A percentile compares a stretch with the other conserved stretches of the same genome.
These are phyloP conservation scores for Platanista minor DNA, from an alignment of 2,113 vertebrate species.

Conservation along the genomic window DNA sequence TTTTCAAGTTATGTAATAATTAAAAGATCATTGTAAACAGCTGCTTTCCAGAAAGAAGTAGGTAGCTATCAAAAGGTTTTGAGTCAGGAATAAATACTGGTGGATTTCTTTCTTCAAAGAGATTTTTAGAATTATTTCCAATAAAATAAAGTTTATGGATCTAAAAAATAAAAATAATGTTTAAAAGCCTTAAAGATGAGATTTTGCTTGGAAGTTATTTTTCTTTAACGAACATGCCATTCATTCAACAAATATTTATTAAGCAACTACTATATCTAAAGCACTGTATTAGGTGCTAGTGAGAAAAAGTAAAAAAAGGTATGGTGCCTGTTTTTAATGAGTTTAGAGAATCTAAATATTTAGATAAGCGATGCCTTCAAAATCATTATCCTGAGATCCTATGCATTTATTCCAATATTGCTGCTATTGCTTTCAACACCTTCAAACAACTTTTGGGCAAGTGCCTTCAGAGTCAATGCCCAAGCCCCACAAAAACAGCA, in stretches of 20 bases:
- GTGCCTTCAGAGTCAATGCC: background rate
- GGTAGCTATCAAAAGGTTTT: slow-evolving; percentile 4
- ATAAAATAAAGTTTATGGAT: background rate
- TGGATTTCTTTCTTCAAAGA: slow-evolving; percentile 27
- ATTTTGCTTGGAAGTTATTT: slow-evolving; percentile 32
- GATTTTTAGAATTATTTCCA: slow-evolving; percentile 22
- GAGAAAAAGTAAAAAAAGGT: background rate
- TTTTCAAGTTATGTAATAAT: slow-evolving; percentile 44
- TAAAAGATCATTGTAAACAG: background rate
- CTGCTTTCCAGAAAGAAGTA: slow-evolving; percentile 17
- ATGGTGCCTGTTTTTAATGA: background rate
- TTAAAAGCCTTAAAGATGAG: background rate
- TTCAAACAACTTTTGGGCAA: background rate
- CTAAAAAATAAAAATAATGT: slow-evolving; percentile 1
- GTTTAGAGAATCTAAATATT: background rate
- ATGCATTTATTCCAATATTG: background rate
- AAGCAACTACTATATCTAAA: background rate
- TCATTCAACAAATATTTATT: slow-evolving; percentile 4
- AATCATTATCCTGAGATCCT: background rate
- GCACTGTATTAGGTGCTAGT: background rate
- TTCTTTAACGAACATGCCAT: background rate
- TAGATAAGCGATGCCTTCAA: background rate
- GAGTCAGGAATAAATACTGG: slow-evolving; percentile 27
- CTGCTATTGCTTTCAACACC: background rate
- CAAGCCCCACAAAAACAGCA: background rate